A percentile compares a stretch with the other conserved stretches of the same genome.
These are phyloP conservation scores for Nothoprocta perdicaria DNA, from an alignment of 2,113 vertebrate species.

Conservation along the genomic window DNA sequence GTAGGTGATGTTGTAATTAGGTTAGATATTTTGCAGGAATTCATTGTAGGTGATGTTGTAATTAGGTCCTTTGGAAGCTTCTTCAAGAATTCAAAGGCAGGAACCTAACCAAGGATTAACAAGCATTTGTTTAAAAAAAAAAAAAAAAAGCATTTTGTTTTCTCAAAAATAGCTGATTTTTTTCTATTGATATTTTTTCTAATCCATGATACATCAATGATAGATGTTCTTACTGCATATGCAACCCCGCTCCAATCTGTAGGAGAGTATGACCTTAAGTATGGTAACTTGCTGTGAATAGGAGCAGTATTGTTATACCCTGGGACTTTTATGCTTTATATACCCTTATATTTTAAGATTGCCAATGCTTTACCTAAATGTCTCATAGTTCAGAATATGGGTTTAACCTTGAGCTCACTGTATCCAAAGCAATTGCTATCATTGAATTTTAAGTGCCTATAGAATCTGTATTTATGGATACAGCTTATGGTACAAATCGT, in stretches of 20 bases:
- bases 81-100: background rate
- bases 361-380: background rate
- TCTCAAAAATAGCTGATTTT: background rate
- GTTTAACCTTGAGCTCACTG: background rate
- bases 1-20: background rate
- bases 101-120: background rate
- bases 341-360: background rate
- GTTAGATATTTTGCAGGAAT: background rate
- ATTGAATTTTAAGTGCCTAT: background rate
- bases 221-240: background rate
- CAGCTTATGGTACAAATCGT: background rate
- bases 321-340: background rate
- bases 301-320: background rate
- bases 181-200: background rate
- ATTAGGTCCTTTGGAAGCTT: background rate
- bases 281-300: background rate
- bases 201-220: background rate
- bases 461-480: background rate
- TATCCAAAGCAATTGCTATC: background rate
- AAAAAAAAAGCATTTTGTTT: background rate
- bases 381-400: background rate
- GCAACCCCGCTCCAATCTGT: background rate
- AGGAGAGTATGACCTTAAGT: background rate
- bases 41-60: background rate
- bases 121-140: too few species aligned